Base-by-base conservation (phyloP, 1,140 invertebrate genomes). In the Dufourea novaeangliae region DNA sequence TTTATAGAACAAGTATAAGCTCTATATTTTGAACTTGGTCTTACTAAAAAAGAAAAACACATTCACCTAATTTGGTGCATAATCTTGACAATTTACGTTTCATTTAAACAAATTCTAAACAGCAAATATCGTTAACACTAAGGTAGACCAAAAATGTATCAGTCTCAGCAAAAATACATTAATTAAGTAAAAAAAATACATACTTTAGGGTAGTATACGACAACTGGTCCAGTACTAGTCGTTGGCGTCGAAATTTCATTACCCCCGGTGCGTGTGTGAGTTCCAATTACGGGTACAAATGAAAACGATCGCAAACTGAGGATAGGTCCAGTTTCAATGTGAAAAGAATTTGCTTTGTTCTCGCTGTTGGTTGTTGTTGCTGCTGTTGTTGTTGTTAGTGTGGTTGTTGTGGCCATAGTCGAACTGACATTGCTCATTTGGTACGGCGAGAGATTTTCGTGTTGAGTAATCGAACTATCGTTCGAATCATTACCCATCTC, bases 401-500 rank as follows among this genome's bases (percentile, higher is more conserved):
- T 17, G 11, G 27, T 37, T 44, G 73, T 62, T 32, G 70, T 25
- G 20, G 64, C 11, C 12, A 52, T 11, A 20, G 61, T 2, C 8
- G 63, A 64, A 39, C 52, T 67, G 32, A 37, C 57, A 52, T 27
- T 69, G 20, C 11, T 50, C 1, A 69, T 57, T 41, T 78, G 75
- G 32, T 66, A 37, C 5, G 34, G 34, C 2, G 34, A 22, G 2
- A 71, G 46, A 20, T 22, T 22, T 2, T 77, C 82, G 1, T 73
- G 61, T n/a, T 84, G 78, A 25, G 56, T 46, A 7, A 64, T 70
- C 82, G 92, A 92, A 92, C 94, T 94, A 88, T 95, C 93, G 89
- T 95, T 94, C 86, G 94, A 94, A 86, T 95, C 94, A 85, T 94
- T 95, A 64, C 94, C 94, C 46, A 94, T 95, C 77, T 95, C 95